Evolutionary conservation across 1,140 invertebrate species (phyloP).

Genomic region (Meteorus sp.): DNA sequence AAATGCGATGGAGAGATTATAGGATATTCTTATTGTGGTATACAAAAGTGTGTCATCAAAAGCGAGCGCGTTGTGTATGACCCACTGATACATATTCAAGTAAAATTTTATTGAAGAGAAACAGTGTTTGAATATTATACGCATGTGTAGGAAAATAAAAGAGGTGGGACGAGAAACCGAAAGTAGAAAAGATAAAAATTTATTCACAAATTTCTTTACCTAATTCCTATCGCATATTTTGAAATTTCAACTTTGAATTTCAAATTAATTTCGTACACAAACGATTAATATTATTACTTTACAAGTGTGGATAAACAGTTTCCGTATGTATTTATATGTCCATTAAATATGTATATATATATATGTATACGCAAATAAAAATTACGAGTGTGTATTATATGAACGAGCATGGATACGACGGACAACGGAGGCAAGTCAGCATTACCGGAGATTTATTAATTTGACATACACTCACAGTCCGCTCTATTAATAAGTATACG

Average conservation of each 20-base stretch:
- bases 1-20: not conserved
- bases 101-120: not conserved
- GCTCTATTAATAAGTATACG: conserved; percentile 32
- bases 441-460: conserved; percentile 30
- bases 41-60: conserved; percentile 50
- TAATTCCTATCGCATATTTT: no score
- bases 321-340: no score
- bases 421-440: conserved; percentile 10
- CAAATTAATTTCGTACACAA: no score
- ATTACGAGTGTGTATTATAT: no score
- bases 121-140: not conserved
- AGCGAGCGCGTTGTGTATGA: conserved; percentile 43
- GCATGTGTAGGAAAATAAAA: not conserved
- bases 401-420: not conserved
- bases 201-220: no score
- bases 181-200: conserved; percentile 11
- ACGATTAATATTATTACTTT: no score
- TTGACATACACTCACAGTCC: conserved; percentile 31
- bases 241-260: no score
- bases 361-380: no score
- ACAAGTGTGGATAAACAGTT: no score
- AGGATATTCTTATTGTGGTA: no score
- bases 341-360: no score
- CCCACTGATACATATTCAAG: conserved; percentile 51
- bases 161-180: conserved; percentile 6